Evolutionary conservation across 2,797 vertebrate species (phyloP).

Genomic region (Trichosurus vulpecula): DNA sequence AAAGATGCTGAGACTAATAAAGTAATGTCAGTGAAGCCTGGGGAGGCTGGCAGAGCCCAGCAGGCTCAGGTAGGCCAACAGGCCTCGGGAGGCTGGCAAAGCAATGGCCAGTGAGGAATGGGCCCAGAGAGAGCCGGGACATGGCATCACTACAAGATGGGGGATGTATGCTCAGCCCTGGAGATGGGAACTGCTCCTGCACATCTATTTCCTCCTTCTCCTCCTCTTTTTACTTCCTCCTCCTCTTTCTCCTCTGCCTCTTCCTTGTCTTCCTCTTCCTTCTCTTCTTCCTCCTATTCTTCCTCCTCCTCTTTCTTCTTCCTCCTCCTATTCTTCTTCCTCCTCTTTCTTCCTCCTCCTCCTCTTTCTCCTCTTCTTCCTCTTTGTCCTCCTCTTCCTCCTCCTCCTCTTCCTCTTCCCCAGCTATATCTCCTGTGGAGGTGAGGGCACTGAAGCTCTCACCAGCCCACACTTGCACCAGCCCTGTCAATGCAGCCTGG

Average conservation of each 20-base stretch:
- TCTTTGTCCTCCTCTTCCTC: not conserved
- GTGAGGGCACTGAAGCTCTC: not conserved
- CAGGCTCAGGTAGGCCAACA: not conserved
- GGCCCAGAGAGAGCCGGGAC: not conserved
- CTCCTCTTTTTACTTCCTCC: not conserved
- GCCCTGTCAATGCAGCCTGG: not conserved
- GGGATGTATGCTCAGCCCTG: not conserved
- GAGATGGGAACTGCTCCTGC: not conserved
- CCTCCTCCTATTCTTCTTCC: not conserved
- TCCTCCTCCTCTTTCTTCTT: not conserved
- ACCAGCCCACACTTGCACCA: slow-evolving; percentile 21
- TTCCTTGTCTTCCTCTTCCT: too few species aligned
- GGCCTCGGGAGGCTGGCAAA: not conserved
- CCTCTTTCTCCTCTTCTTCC: too few species aligned
- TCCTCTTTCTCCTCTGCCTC: too few species aligned
- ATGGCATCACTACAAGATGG: not conserved
- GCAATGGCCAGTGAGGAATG: not conserved
- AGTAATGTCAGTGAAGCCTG: not conserved
- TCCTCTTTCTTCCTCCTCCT: too few species aligned
- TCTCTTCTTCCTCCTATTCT: too few species aligned
- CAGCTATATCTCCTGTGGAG: not conserved
- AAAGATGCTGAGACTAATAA: not conserved
- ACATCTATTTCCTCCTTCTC: not conserved
- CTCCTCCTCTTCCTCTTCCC: not conserved
- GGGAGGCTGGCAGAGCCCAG: not conserved